A percentile compares a stretch with the other conserved stretches of the same genome.
Evolutionary conservation across 2,113 vertebrate species (phyloP).

Genomic region (Shinisaurus crocodilurus): DNA sequence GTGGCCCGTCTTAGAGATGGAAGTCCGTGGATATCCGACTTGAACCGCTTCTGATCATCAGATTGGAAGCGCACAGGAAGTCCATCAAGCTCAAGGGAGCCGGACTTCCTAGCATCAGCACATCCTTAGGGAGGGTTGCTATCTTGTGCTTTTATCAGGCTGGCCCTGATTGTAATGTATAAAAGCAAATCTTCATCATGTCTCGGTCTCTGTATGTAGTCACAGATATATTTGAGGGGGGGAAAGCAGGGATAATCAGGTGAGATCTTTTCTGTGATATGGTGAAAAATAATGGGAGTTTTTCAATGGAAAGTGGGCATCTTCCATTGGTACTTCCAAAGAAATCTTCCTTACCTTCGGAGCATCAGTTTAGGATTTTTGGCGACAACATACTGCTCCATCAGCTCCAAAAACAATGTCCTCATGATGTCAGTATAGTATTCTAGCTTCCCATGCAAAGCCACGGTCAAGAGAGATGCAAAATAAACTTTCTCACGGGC

Average conservation of each 20-base stretch:
- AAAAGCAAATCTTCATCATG: slow-evolving; percentile 16
- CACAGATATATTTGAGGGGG: background rate
- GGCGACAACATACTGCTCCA: slow-evolving; percentile 95
- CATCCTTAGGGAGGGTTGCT: too few relatives aligned
- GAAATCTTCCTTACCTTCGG: slow-evolving; percentile 82
- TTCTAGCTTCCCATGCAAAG: slow-evolving; percentile 95
- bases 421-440: slow-evolving; percentile 98
- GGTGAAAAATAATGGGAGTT: background rate
- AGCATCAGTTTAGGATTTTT: slow-evolving; percentile 98
- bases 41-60: too few relatives aligned
- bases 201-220: background rate
- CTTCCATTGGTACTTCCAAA: slow-evolving; percentile 6
- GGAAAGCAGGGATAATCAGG: background rate
- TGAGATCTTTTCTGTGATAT: background rate
- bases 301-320: slow-evolving; percentile 13
- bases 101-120: too few relatives aligned
- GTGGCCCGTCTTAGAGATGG: too few relatives aligned
- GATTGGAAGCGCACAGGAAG: too few relatives aligned
- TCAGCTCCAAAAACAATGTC: slow-evolving; percentile 93
- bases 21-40: too few relatives aligned
- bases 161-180: background rate
- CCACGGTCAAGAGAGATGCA: slow-evolving; percentile 94
- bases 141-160: background rate
- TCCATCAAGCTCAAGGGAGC: too few relatives aligned
- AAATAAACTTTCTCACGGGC: slow-evolving; percentile 92